Base-by-base conservation (phyloP, 2,888 invertebrate species). In the Trichopria drosophilae region DNA sequence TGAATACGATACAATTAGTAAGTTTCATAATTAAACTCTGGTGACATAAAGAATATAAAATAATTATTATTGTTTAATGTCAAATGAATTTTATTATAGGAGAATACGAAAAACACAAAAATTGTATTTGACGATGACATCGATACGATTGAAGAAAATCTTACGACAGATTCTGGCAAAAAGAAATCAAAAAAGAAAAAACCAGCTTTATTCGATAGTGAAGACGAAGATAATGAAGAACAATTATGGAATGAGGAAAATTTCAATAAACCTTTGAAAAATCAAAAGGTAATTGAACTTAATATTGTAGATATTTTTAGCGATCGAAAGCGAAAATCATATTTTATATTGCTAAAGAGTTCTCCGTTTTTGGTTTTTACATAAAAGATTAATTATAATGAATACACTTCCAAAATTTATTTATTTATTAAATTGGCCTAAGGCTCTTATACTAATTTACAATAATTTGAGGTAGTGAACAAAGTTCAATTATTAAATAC, bases 271-370 rank as follows among this genome's bases (percentile, higher is more conserved):
- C 41, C 41, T 15, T 37, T 52, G 16, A 52, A 52, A 32, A 49
- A 43, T 44, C 55, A 58, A 32, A 37, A 47, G 9, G 85, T 84
- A 70, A 79, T 84, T 44, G 83, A 87, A 63, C 84, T 83, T 74
- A 82, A 86, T 70, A 84, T 85, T 20, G 78, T 80, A 67, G 80
- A 81, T 60, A 84, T 84, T 9, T 81, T 82, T 73, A 81, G 24
- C 36, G 28, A 23, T n/a, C 20, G 19, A 32, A 29, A 29, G 9
- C 13, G 47, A 20, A 24, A 44, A 20, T 31, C 46, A 44, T 32
- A 37, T 41, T 39, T 4, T n/a, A 13, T 45, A 44, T 12, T 41
- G 20, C 36, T 29, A 31, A 24, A 15, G 19, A 43, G 13, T 35
- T 31, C 16, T 22, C 19, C 3, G 9, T 13, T 19, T 15, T 18